Evolutionary conservation across 2,888 invertebrate genomes (phyloP).

Genomic region (Morpho helenor): DNA sequence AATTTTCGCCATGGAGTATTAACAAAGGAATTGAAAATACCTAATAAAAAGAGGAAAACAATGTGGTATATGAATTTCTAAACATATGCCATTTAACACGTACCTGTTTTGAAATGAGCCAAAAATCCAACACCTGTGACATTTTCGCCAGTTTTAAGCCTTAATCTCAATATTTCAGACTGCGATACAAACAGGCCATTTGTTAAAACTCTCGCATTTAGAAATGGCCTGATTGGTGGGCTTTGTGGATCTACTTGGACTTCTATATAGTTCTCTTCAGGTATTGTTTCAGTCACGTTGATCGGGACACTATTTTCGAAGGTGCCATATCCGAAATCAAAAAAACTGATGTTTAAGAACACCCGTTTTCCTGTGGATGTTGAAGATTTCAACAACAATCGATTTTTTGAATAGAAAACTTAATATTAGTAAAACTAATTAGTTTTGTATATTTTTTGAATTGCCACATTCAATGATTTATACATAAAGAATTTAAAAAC

Average conservation of each 20-base stretch:
- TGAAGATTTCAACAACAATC: too few species aligned
- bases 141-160: slow-evolving; percentile 81
- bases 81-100: slow-evolving; percentile 26
- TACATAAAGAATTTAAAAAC: too few species aligned
- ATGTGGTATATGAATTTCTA: not conserved
- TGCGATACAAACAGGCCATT: slow-evolving; percentile 84
- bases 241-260: slow-evolving; percentile 79
- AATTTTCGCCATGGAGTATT: too few species aligned
- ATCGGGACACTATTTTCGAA: slow-evolving; percentile 60
- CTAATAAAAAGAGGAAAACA: too few species aligned
- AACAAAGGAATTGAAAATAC: too few species aligned
- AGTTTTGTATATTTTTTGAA: too few species aligned
- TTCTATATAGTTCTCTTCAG: slow-evolving; percentile 69
- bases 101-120: slow-evolving; percentile 83
- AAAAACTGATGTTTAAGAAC: slow-evolving; percentile 84
- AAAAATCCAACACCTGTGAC: slow-evolving; percentile 83
- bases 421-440: not conserved
- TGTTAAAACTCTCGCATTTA: slow-evolving; percentile 73
- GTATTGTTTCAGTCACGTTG: slow-evolving; percentile 46
- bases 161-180: slow-evolving; percentile 80
- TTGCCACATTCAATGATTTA: too few species aligned
- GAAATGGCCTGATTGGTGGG: slow-evolving; percentile 78
- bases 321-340: slow-evolving; percentile 73
- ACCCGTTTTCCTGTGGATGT: slow-evolving; percentile 77
- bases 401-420: too few species aligned